phyloP scores from a whole-genome alignment of 2,797 vertebrate species.

The Tauraco hartlaubi region DNA sequence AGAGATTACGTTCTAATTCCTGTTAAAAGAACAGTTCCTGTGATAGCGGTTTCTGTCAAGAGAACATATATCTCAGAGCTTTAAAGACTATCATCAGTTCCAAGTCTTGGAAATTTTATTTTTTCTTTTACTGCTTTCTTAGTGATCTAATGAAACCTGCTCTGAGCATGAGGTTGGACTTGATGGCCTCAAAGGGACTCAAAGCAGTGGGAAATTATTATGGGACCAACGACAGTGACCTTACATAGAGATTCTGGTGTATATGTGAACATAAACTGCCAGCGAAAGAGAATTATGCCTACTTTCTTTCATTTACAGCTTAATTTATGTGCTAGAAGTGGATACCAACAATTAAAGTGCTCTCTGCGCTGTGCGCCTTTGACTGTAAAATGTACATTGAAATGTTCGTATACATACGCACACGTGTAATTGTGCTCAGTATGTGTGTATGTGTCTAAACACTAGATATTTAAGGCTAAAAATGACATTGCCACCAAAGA shows the following conservation, averaged over 20 bases:
- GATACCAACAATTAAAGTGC: background rate
- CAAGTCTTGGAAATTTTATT: background rate
- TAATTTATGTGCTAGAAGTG: background rate
- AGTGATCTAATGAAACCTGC: background rate
- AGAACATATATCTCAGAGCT: background rate
- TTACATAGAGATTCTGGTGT: background rate
- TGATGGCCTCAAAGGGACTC: background rate
- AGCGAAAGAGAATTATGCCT: background rate
- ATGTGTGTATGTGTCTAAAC: background rate
- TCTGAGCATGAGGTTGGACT: background rate
- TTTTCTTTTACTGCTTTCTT: background rate
- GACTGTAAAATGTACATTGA: background rate
- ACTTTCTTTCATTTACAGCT: background rate
- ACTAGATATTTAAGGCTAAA: background rate
- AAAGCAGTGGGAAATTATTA: background rate
- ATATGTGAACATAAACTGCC: background rate
- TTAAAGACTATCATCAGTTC: background rate
- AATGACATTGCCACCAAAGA: background rate
- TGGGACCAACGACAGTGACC: background rate
- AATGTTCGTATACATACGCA: background rate
- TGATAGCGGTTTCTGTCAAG: background rate
- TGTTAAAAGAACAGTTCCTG: background rate
- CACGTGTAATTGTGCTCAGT: background rate
- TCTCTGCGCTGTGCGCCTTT: background rate
- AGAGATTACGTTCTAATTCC: conserved; percentile 31